phyloP scores from a whole-genome alignment of 2,113 vertebrate species.

The Eptatretus burgeri region DNA sequence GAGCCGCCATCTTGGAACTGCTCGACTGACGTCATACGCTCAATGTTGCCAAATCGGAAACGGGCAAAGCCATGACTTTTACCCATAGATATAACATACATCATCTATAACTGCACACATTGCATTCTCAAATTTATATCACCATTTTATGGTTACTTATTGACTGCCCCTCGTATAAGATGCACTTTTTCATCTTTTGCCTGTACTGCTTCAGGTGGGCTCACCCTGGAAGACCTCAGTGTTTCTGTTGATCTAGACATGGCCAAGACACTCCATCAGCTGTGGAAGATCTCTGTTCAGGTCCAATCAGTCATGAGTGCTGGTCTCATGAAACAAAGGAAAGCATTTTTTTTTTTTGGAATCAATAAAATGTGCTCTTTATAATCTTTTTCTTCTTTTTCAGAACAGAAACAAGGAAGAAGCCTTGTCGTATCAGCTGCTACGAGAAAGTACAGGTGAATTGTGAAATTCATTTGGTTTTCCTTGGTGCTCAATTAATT shows the following conservation, averaged over 20 bases:
- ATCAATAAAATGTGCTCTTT: not conserved
- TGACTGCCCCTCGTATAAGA: no score
- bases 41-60: no score
- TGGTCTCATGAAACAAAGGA: no score
- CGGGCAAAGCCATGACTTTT: no score
- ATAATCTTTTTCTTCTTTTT: constrained; percentile 11
- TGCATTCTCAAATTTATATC: no score
- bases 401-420: constrained; percentile 48
- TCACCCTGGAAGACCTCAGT: constrained; percentile 45
- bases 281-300: constrained; percentile 78
- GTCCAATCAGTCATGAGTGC: constrained; percentile 15
- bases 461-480: no score
- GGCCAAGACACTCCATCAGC: constrained; percentile 65
- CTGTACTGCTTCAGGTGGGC: constrained; percentile 20
- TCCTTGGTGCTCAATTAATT: no score
- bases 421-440: constrained; percentile 26
- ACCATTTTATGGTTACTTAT: no score
- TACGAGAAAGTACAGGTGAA: constrained; percentile 14
- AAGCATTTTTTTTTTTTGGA: not conserved
- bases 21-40: no score
- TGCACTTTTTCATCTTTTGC: constrained; percentile 7
- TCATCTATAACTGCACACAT: no score
- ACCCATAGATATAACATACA: no score
- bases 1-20: no score
- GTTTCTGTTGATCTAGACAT: constrained; percentile 70